Evolutionary conservation across 2,113 vertebrate species (phyloP).

Genomic region (pig (Sus scrofa)): DNA sequence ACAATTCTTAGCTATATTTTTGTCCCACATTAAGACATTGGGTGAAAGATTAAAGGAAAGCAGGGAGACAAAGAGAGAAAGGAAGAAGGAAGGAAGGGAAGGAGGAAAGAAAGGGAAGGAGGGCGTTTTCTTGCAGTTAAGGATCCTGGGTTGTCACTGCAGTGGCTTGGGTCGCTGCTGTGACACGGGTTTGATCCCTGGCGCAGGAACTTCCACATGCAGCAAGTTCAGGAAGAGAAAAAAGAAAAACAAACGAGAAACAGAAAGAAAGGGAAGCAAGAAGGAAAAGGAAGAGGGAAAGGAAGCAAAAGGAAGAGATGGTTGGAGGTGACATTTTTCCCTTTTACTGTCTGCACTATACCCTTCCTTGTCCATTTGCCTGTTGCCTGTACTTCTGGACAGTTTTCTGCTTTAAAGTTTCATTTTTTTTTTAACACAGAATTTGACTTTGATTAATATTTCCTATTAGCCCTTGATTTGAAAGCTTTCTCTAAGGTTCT

Average conservation of each 20-base stretch:
- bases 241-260: not conserved
- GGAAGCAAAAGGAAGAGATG: not conserved
- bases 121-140: too few species aligned
- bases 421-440: not conserved
- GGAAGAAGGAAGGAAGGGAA: too few species aligned
- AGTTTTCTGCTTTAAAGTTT: not conserved
- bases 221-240: too few species aligned
- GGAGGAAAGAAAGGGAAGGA: fast-evolving
- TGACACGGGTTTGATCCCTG: too few species aligned
- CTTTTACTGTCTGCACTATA: not conserved
- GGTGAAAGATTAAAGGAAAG: not conserved
- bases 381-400: not conserved
- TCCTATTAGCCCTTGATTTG: not conserved
- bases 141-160: too few species aligned
- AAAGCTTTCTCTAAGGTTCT: not conserved
- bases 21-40: not conserved
- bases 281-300: not conserved
- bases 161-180: too few species aligned
- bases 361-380: not conserved
- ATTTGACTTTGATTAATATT: conserved; percentile 10
- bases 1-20: not conserved
- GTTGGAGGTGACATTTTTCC: not conserved
- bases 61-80: not conserved
- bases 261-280: not conserved
- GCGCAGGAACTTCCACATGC: too few species aligned